Conservation (phyloP, 53 echinoderm and acorn worm genomes). For the Hippasteria phrygiana region DNA sequence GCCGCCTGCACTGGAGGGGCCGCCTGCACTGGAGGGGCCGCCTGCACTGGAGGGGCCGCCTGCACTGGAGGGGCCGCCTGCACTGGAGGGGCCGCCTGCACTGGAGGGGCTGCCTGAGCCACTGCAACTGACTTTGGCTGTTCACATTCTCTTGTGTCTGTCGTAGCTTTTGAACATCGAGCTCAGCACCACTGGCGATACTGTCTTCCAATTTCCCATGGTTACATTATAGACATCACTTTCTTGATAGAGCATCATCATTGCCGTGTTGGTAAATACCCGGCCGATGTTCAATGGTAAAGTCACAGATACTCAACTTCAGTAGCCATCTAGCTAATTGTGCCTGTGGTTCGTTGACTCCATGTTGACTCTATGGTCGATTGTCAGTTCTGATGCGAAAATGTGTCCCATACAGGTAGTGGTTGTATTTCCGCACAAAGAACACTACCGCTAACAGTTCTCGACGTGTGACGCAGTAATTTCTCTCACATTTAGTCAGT, state of each 20-base stretch:
- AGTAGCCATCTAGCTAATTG: no score
- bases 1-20: neutral
- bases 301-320: no score
- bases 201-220: neutral
- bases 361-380: neutral
- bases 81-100: neutral
- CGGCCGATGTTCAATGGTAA: no score
- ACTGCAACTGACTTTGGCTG: no score
- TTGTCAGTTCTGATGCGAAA: no score
- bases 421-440: neutral
- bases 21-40: neutral
- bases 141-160: no score
- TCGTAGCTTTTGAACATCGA: neutral
- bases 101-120: no score
- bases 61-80: neutral
- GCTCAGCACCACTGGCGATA: neutral
- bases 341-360: neutral
- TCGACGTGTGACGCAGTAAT: slow-evolving; percentile 50
- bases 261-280: no score
- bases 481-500: slow-evolving; percentile 35
- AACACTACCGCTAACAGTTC: slow-evolving; percentile 58
- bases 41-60: neutral
- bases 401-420: no score
- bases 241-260: no score
- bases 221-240: neutral